Evolutionary conservation across 2,888 invertebrate species (phyloP), one percentile per base, ranked within the genome.

Genomic region (Urechis unicinctus): DNA sequence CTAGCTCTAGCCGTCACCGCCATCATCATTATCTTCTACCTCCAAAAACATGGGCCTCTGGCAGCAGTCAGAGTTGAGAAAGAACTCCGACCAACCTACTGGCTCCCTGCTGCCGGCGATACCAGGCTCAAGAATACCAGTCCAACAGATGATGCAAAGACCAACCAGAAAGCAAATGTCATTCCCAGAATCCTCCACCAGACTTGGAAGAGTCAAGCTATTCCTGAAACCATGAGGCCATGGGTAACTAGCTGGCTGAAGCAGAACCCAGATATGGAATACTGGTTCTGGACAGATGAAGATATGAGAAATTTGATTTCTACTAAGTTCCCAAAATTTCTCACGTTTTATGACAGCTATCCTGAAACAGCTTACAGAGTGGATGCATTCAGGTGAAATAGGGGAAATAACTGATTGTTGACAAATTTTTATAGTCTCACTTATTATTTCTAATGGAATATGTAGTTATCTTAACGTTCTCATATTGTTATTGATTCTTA

Each of bases 281-380:
- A 75, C 60, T 71, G 68, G 68, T 61, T 76, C 36, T 76, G 76
- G 76, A 74, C 73, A n/a, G 73, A 74, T 60, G 64, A 64, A 17
- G 71, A 68, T 62, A 70, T 73, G 4, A 59, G 68, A 45, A 46
- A 60, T 28, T 60, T 76, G 3, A 70, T 76, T 25, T 55, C 58
- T 4, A 67, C 66, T 1, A 62, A 66, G 45, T 70, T 68, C 61
- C 69, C 74, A 2, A 41, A 61, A 31, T 63, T 70, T 26, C 53
- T 72, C 26, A 47, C 59, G 3, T 64, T 66, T 4, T 75, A 61
- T 60, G 67, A 72, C 58, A 62, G 59, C 36, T 74, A 74, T 58
- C 50, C 64, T 4, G 66, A 69, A 52, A 65, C 61, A n/a, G 73
- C 71, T 26, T 61, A 71, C 25, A 59, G 70, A 51, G 74, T 71